phyloP scores from a whole-genome alignment of 23 tunicate genomes.

The Halocynthia roretzi region DNA sequence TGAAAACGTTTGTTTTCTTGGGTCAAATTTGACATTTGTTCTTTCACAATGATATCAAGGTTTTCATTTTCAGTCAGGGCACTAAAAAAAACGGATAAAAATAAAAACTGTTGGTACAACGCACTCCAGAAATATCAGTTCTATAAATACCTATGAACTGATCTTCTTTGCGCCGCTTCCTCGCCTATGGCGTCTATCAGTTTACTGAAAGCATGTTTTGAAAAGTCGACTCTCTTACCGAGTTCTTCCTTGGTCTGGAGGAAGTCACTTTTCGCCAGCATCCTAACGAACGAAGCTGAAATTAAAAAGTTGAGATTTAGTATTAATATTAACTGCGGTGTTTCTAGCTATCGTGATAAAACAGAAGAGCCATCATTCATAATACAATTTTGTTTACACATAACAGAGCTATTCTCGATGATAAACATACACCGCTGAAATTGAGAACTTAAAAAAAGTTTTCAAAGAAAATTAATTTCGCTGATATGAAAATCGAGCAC shows the following conservation, averaged over 20 bases:
- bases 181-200: slow-evolving; percentile 65
- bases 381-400: no score
- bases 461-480: no score
- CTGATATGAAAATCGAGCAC: no score
- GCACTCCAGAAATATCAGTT: no score
- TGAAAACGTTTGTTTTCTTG: slow-evolving; percentile 51
- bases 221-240: slow-evolving; percentile 50
- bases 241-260: slow-evolving; percentile 75
- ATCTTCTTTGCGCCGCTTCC: slow-evolving; percentile 2
- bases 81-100: slow-evolving; percentile 16
- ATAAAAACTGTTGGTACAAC: no score
- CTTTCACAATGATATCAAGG: slow-evolving; percentile 44
- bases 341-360: no score
- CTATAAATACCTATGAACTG: not conserved
- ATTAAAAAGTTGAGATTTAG: no score
- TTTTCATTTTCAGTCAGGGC: slow-evolving; percentile 38
- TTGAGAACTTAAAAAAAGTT: no score
- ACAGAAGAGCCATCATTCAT: no score
- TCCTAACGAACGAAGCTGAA: slow-evolving; percentile 31
- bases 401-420: no score
- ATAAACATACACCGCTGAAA: no score
- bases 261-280: slow-evolving; percentile 67
- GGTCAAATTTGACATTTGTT: slow-evolving; percentile 25
- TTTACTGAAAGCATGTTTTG: slow-evolving; percentile 45
- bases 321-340: no score